Conservation (phyloP, 2,888 invertebrate genomes). For the Drosophila formosana region DNA sequence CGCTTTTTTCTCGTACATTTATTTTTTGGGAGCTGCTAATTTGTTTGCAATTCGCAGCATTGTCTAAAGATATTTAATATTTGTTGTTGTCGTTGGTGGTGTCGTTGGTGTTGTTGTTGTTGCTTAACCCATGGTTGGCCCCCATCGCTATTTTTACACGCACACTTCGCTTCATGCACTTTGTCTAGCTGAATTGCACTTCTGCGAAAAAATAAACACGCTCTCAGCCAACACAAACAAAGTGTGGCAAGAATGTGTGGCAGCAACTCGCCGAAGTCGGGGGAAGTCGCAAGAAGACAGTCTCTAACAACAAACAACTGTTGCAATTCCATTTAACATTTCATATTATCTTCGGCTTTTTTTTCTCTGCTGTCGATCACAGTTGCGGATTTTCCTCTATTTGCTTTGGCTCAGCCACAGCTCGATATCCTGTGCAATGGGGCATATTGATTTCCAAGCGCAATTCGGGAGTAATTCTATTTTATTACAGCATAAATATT, state of each 20-base stretch:
- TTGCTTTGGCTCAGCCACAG: neutral
- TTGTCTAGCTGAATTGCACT: conserved; percentile 74
- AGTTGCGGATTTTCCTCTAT: conserved; percentile 29
- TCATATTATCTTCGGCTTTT: conserved; percentile 49
- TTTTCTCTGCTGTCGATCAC: conserved; percentile 70
- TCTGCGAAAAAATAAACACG: conserved; percentile 78
- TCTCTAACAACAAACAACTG: conserved; percentile 77
- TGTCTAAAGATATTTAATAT: conserved; percentile 1
- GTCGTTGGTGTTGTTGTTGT: conserved; percentile 12
- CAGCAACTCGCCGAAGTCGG: neutral
- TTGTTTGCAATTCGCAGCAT: conserved; percentile 37
- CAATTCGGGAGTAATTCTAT: neutral
- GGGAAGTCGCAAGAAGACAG: conserved; percentile 37
- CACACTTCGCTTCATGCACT: conserved; percentile 49
- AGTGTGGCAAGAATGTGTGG: neutral
- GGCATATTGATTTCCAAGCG: neutral
- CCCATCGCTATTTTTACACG: conserved; percentile 51
- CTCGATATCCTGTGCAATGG: neutral
- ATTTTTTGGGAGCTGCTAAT: conserved; percentile 43
- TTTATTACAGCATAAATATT: too few species aligned
- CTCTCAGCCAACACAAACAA: conserved; percentile 58
- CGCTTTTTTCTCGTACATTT: conserved; percentile 9
- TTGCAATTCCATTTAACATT: conserved; percentile 78
- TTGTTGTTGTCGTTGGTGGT: conserved; percentile 15
- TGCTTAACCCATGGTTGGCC: conserved; percentile 50